Conservation (phyloP, 2,888 invertebrate species). For the Heliconius hortense region DNA sequence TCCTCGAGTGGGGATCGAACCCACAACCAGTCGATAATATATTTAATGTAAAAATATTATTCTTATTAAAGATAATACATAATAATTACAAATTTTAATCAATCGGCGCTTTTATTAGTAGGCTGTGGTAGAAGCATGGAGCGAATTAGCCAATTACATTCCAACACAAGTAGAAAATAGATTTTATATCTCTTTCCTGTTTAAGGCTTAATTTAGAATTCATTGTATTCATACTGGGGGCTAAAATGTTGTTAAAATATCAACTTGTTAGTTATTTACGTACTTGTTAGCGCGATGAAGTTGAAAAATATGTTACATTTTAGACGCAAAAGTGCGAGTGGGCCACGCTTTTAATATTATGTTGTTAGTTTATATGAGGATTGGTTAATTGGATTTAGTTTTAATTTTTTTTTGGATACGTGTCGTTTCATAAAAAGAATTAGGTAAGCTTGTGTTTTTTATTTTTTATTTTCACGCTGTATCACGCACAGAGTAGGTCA, state of each 20-base stretch:
- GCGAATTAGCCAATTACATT: slow-evolving; percentile 61
- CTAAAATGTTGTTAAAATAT: slow-evolving; percentile 44
- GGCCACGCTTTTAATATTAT: neutral
- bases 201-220: slow-evolving; percentile 63
- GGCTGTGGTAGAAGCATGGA: slow-evolving; percentile 38
- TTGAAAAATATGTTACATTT: slow-evolving; percentile 32
- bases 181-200: slow-evolving; percentile 64
- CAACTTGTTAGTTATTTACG: slow-evolving; percentile 33
- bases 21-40: too few species aligned
- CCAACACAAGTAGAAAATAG: slow-evolving; percentile 58
- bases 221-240: slow-evolving; percentile 53
- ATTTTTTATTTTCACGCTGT: neutral
- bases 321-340: slow-evolving; percentile 25
- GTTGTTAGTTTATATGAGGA: slow-evolving; percentile 14
- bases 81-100: neutral
- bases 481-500: too few species aligned
- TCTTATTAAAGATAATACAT: neutral
- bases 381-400: slow-evolving; percentile 12
- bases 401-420: neutral
- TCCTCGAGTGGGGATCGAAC: too few species aligned
- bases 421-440: neutral
- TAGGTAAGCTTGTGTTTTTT: neutral
- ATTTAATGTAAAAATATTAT: neutral
- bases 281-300: slow-evolving; percentile 30
- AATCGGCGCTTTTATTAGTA: slow-evolving; percentile 15